Base-by-base conservation (phyloP, 2,888 invertebrate genomes). In the Diplazon laetatorius region DNA sequence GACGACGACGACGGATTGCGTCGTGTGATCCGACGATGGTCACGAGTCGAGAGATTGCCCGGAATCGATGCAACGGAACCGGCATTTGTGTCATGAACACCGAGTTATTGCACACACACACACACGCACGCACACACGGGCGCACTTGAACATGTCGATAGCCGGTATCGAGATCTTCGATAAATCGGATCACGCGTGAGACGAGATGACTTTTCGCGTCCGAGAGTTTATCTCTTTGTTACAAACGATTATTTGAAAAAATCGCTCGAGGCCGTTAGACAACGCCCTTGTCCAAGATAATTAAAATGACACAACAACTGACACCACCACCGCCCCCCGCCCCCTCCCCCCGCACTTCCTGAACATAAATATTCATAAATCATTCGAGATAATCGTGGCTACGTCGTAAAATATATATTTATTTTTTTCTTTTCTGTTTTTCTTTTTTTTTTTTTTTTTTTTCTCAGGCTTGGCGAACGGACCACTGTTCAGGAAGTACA, bases 401-500 rank as follows among this genome's bases (percentile, higher is more conserved):
- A 20, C 20, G 6, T 25, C 25, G n/a, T 52, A 1, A 52, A 30
- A 52, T 55, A 22, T 20, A 22, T 42, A n/a, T n/a, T n/a, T n/a
- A n/a, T n/a, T n/a, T n/a, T n/a, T n/a, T n/a, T n/a, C n/a, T n/a
- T n/a, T n/a, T n/a, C n/a, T n/a, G n/a, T n/a, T n/a, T n/a, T n/a
- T n/a, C n/a, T n/a, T n/a, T n/a, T n/a, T n/a, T n/a, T n/a, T n/a
- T n/a, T n/a, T n/a, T n/a, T n/a, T n/a, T n/a, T n/a, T n/a, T n/a
- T 75, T 93, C 92, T 76, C 90, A 94, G 95, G 94, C 80, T 91
- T 96, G 70, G 92, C 94, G 18, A 95, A 95, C 90, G 95, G 95
- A 10, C 95, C 95, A 1, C 89, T 95, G 25, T 95, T 95, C 87
- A 93, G 93, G 80, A 93, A 92, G 60, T 95, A 93, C 83, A 93